Percentiles rank a stretch among this genome's conserved stretches.
Evolutionary conservation across 2,113 vertebrate species (phyloP).

Genomic region (Ceyx melanurus): DNA sequence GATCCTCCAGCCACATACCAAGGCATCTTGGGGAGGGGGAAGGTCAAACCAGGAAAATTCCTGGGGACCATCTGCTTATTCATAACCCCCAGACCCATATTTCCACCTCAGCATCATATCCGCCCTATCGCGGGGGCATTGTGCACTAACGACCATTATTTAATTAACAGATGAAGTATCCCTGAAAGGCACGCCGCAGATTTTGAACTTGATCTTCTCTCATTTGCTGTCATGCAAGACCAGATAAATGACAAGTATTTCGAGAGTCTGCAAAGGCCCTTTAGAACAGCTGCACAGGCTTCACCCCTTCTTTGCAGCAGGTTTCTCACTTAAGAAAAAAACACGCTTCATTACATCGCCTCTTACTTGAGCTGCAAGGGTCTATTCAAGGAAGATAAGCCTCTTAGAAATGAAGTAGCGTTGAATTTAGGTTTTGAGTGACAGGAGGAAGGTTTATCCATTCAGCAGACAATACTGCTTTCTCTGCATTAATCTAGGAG

Average conservation of each 20-base stretch:
- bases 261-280: constrained; percentile 82
- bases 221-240: constrained; percentile 90
- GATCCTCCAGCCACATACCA: constrained; percentile 59
- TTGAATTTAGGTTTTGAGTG: constrained; percentile 99
- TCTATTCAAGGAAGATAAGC: constrained; percentile 99
- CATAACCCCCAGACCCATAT: constrained; percentile 53
- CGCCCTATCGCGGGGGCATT: constrained; percentile 51
- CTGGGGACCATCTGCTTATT: constrained; percentile 68
- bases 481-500: constrained; percentile 99
- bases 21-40: constrained; percentile 15
- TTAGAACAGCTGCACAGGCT: constrained; percentile 93
- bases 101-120: constrained; percentile 42
- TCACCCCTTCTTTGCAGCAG: constrained; percentile 90
- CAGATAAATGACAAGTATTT: constrained; percentile 96
- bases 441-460: constrained; percentile 99
- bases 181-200: constrained; percentile 76
- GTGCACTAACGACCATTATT: constrained; percentile 76
- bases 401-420: constrained; percentile 99
- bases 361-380: constrained; percentile 97
- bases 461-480: constrained; percentile 99
- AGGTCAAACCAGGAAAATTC: constrained; percentile 55
- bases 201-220: constrained; percentile 86
- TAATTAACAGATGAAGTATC: constrained; percentile 84
- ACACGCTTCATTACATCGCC: constrained; percentile 99
- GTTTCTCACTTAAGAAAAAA: constrained; percentile 99